A percentile compares a stretch with the other conserved stretches of the same genome.
Evolutionary conservation across 2,797 vertebrate genomes (phyloP).

Genomic region (Rhinatrema bivittatum): DNA sequence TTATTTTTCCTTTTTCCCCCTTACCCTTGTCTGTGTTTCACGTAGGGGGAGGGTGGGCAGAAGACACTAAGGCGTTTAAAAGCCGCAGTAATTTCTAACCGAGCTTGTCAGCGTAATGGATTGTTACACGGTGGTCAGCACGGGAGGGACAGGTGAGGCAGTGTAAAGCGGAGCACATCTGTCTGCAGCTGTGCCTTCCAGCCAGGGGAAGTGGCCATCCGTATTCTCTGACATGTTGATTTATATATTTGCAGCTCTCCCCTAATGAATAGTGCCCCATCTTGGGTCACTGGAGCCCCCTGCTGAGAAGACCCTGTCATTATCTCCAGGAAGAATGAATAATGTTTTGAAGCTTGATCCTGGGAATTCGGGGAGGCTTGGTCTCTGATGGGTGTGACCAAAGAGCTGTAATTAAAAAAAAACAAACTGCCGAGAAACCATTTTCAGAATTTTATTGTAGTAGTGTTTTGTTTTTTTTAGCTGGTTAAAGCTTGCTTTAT

Average conservation of each 20-base stretch:
- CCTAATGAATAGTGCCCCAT: constrained; percentile 35
- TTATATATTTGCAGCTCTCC: constrained; percentile 52
- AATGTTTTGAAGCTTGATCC: constrained; percentile 8
- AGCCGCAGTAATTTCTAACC: constrained; percentile 5
- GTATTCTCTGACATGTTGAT: constrained; percentile 49
- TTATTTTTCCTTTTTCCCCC: constrained; percentile 2
- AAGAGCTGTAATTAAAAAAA: constrained; percentile 21
- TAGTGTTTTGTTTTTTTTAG: too few species aligned
- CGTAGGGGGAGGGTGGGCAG: neutral
- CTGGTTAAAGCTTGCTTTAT: too few species aligned
- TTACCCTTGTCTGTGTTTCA: neutral
- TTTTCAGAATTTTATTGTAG: accelerated
- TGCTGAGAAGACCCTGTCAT: constrained; percentile 34
- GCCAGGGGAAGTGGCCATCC: constrained; percentile 1
- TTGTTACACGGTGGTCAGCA: constrained; percentile 22
- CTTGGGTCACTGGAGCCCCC: constrained; percentile 43
- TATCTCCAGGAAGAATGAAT: constrained; percentile 8
- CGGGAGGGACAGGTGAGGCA: constrained; percentile 36
- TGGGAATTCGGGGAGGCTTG: constrained; percentile 3
- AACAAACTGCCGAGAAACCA: neutral
- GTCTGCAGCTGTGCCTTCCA: constrained; percentile 15
- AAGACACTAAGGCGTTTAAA: constrained; percentile 14
- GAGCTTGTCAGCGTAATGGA: constrained; percentile 45
- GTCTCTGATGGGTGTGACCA: neutral
- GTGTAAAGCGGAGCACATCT: constrained; percentile 25